Percentiles rank a stretch among this genome's conserved stretches.
Conservation (phyloP, 2,797 vertebrate genomes). For the Sylvia borin region DNA sequence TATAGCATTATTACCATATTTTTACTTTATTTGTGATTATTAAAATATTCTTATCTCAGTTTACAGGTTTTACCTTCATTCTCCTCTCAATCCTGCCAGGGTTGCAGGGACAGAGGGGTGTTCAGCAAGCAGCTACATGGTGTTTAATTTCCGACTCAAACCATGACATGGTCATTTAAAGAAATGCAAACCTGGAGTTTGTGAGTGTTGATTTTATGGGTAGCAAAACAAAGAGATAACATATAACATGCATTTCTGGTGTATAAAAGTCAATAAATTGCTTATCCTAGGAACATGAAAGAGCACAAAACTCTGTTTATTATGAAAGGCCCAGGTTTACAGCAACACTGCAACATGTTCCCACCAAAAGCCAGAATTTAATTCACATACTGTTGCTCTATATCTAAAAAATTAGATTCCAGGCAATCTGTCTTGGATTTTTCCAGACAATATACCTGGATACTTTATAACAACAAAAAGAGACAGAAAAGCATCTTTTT, state of each 20-base stretch:
- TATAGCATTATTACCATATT: neutral
- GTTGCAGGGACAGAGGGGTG: neutral
- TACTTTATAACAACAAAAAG: neutral
- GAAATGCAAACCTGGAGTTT: neutral
- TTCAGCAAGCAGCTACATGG: neutral
- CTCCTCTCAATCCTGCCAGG: neutral
- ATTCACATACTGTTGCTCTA: neutral
- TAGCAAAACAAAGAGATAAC: neutral
- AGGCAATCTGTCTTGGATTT: neutral
- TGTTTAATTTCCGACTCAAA: neutral
- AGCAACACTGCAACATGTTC: neutral
- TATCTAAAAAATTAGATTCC: neutral
- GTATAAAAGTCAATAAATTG: neutral
- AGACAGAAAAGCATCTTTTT: neutral
- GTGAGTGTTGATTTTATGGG: neutral
- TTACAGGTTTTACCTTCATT: neutral
- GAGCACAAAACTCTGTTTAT: neutral
- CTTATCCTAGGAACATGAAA: neutral
- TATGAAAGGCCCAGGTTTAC: neutral
- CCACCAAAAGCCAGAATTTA: neutral
- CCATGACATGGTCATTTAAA: neutral
- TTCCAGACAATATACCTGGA: neutral
- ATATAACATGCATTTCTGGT: neutral
- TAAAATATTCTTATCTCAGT: neutral
- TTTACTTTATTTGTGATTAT: neutral